Percentiles rank a stretch among this genome's conserved stretches.
Conservation (phyloP, 2,888 invertebrate species). For the Galerucella pusilla region DNA sequence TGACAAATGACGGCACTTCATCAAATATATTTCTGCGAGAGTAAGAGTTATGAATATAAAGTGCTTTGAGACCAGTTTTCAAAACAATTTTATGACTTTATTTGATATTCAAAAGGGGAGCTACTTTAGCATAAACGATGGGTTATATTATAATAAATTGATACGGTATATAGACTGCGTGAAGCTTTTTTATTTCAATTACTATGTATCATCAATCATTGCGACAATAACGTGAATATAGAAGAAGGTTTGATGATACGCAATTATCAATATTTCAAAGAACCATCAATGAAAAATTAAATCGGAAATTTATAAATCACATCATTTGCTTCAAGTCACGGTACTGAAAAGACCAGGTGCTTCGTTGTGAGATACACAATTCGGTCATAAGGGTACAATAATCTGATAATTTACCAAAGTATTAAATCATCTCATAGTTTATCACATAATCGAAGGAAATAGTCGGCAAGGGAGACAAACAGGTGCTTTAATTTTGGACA, state of each 20-base stretch:
- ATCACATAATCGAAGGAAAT: too few relatives aligned
- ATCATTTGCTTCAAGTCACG: neutral
- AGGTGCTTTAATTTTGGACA: too few relatives aligned
- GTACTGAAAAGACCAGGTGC: neutral
- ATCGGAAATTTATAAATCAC: neutral
- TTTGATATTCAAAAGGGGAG: constrained; percentile 51
- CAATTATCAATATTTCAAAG: constrained; percentile 11
- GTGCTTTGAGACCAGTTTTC: constrained; percentile 51
- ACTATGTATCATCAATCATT: constrained; percentile 38
- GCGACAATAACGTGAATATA: constrained; percentile 35
- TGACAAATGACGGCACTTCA: constrained; percentile 58
- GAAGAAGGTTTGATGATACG: constrained; percentile 30
- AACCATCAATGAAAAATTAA: neutral
- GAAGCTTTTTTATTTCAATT: constrained; percentile 32
- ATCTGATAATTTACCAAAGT: neutral
- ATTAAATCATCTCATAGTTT: too few relatives aligned
- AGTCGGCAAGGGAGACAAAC: too few relatives aligned
- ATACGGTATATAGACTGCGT: constrained; percentile 30
- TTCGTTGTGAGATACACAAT: neutral
- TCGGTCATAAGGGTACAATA: neutral
- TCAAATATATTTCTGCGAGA: constrained; percentile 57
- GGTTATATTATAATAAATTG: constrained; percentile 36
- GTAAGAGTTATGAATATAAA: constrained; percentile 55
- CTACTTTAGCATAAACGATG: constrained; percentile 30
- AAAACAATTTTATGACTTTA: constrained; percentile 51